A percentile compares a stretch with the other conserved stretches of the same genome.
Evolutionary conservation across 2,797 vertebrate species (phyloP).

Genomic region (Steatocranus sp.): DNA sequence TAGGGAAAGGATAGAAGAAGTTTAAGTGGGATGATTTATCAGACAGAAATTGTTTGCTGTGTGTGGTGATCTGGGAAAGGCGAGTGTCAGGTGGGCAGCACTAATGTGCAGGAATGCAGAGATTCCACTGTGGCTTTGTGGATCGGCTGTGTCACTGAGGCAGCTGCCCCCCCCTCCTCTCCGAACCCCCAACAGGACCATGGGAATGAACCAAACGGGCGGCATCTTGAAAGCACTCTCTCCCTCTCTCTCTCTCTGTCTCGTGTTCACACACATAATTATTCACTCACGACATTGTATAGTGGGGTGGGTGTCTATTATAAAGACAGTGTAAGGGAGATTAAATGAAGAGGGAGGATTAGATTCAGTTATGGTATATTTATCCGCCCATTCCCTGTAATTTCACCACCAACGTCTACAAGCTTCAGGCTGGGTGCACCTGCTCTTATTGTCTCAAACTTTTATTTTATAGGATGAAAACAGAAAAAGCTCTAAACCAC

Average conservation of each 20-base stretch:
- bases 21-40: slow-evolving; percentile 28
- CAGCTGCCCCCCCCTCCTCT: slow-evolving; percentile 28
- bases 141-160: slow-evolving; percentile 63
- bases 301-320: neutral
- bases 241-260: neutral
- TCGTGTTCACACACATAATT: neutral
- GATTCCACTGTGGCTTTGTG: slow-evolving; percentile 78
- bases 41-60: slow-evolving; percentile 25
- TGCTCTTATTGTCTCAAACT: slow-evolving; percentile 12
- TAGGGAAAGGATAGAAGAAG: slow-evolving; percentile 17
- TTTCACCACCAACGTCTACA: slow-evolving; percentile 4
- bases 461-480: neutral
- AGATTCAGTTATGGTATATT: slow-evolving; percentile 55
- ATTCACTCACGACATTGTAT: slow-evolving; percentile 28
- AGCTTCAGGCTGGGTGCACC: slow-evolving; percentile 23
- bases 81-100: slow-evolving; percentile 73
- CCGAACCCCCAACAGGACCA: slow-evolving; percentile 51
- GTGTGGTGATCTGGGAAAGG: slow-evolving; percentile 64
- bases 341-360: slow-evolving; percentile 27
- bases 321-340: slow-evolving; percentile 19
- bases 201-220: slow-evolving; percentile 65
- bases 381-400: slow-evolving; percentile 5
- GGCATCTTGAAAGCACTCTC: slow-evolving; percentile 63
- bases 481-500: neutral
- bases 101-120: slow-evolving; percentile 80